phyloP scores from a whole-genome alignment of 2,888 invertebrate genomes.

The Lycia hirtaria region DNA sequence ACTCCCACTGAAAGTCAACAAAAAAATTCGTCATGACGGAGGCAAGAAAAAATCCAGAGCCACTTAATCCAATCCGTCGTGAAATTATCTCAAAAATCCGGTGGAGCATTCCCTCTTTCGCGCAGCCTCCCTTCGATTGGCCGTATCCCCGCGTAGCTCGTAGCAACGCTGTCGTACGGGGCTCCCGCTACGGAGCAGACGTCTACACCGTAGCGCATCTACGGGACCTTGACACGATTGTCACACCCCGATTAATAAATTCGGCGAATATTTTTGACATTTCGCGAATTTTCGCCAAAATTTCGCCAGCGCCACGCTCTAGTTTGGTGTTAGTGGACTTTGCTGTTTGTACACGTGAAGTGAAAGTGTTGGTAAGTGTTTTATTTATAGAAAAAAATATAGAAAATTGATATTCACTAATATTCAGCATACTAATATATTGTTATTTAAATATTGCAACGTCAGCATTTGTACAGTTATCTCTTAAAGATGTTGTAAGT shows the following conservation, averaged over 20 bases:
- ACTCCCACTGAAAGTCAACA: constrained; percentile 37
- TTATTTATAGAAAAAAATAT: constrained; percentile 25
- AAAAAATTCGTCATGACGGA: constrained; percentile 37
- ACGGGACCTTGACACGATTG: constrained; percentile 76
- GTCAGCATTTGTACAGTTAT: no score
- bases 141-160: constrained; percentile 75
- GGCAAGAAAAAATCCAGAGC: constrained; percentile 45
- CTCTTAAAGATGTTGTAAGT: neutral
- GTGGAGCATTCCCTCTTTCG: constrained; percentile 67
- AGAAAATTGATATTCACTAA: constrained; percentile 20
- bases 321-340: constrained; percentile 58
- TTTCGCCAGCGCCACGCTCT: constrained; percentile 43
- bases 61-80: constrained; percentile 48
- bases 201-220: constrained; percentile 69
- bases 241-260: constrained; percentile 66
- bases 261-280: constrained; percentile 28
- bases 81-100: constrained; percentile 54
- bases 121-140: constrained; percentile 84
- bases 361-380: constrained; percentile 54
- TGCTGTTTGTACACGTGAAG: constrained; percentile 56
- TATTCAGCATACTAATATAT: no score
- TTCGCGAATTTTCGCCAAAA: constrained; percentile 15
- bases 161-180: constrained; percentile 82
- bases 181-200: constrained; percentile 78
- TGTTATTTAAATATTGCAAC: no score